These are phyloP conservation scores for Palaemon carinicauda DNA, from an alignment of 1,140 invertebrate species.

Conservation along the genomic window DNA sequence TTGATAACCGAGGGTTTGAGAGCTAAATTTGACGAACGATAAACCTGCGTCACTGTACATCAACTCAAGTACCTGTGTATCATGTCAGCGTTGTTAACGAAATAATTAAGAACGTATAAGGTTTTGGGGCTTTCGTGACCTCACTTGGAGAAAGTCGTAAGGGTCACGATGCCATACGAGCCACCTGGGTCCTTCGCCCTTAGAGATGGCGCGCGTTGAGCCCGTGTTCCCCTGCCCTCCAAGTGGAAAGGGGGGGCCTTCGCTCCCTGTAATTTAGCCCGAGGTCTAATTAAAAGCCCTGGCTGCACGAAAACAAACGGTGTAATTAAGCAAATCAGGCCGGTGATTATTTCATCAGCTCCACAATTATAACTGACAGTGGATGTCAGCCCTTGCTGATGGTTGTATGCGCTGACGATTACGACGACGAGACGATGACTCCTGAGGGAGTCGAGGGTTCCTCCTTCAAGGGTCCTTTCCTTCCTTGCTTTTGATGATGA, in stretches of 20 bases:
- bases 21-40: conserved; percentile 42
- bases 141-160: neutral
- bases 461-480: too few species aligned
- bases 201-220: neutral
- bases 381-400: neutral
- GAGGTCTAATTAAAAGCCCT: conserved; percentile 49
- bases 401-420: conserved; percentile 33
- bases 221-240: neutral
- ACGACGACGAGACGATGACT: neutral
- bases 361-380: conserved; percentile 47
- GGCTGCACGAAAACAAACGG: conserved; percentile 53
- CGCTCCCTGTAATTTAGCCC: conserved; percentile 49
- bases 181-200: neutral
- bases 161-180: neutral
- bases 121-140: neutral
- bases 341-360: conserved; percentile 52
- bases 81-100: conserved; percentile 42
- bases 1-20: conserved; percentile 3
- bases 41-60: conserved; percentile 34
- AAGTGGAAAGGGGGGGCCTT: neutral
- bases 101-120: conserved; percentile 23
- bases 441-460: too few species aligned
- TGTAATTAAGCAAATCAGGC: conserved; percentile 55
- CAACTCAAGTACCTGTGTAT: conserved; percentile 25
- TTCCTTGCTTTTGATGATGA: too few species aligned